These are phyloP conservation scores for Melanerpes formicivorus DNA, from an alignment of 2,113 vertebrate species.

Conservation along the genomic window DNA sequence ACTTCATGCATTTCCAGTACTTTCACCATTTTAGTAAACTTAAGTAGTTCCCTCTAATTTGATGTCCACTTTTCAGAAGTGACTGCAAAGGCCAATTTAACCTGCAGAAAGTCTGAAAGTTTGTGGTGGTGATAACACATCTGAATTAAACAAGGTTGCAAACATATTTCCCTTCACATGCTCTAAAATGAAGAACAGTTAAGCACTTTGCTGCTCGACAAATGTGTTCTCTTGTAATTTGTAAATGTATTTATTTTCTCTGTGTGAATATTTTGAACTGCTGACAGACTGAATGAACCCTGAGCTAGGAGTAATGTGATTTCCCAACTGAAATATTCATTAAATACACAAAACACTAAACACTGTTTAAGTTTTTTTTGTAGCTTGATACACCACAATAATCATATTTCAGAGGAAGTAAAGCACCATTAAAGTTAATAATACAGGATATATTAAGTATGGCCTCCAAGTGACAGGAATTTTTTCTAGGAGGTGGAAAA, in stretches of 20 bases:
- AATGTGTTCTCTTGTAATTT: not conserved
- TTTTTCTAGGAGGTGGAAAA: not conserved
- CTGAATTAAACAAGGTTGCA: not conserved
- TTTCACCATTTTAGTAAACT: not conserved
- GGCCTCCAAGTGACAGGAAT: not conserved
- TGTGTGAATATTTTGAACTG: not conserved
- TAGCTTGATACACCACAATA: not conserved
- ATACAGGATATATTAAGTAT: not conserved
- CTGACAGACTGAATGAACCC: not conserved
- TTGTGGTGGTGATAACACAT: not conserved
- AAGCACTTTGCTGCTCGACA: not conserved
- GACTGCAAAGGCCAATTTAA: not conserved
- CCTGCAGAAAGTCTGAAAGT: not conserved
- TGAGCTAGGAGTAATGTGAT: not conserved
- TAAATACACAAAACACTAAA: not conserved
- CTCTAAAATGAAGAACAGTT: not conserved
- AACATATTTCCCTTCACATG: not conserved
- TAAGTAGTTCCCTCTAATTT: not conserved
- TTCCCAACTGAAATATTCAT: not conserved
- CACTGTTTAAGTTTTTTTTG: not conserved
- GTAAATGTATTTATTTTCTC: not conserved
- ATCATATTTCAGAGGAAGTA: not conserved
- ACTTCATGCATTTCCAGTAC: not conserved
- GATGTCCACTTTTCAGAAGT: not conserved
- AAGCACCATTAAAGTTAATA: not conserved